These are phyloP conservation scores for Fabriciana adippe DNA, from an alignment of 2,888 invertebrate genomes.

Conservation along the genomic window DNA sequence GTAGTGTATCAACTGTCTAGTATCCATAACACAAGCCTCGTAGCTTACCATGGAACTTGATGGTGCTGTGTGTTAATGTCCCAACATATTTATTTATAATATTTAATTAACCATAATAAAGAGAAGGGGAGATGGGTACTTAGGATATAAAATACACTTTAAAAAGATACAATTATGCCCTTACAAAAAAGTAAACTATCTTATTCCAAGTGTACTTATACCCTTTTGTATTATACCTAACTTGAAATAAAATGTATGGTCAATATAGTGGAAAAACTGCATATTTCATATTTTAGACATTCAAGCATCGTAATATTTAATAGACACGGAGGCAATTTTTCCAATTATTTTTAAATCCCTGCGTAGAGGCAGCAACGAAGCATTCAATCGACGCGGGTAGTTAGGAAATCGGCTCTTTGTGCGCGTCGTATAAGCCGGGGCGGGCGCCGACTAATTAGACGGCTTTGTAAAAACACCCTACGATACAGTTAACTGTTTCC, in stretches of 20 bases:
- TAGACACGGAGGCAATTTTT: slow-evolving; percentile 13
- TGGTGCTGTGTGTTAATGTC: no score
- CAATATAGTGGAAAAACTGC: background rate
- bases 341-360: slow-evolving; percentile 30
- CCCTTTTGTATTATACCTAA: background rate
- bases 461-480: slow-evolving; percentile 50
- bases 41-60: no score
- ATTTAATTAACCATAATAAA: no score
- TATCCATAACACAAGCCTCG: no score
- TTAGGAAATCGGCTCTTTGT: slow-evolving; percentile 55
- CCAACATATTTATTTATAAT: no score
- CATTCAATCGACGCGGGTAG: slow-evolving; percentile 47
- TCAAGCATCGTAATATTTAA: slow-evolving; percentile 4
- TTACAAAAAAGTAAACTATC: no score
- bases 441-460: slow-evolving; percentile 55
- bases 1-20: no score
- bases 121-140: no score
- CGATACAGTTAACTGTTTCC: slow-evolving; percentile 40
- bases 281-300: background rate
- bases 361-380: slow-evolving; percentile 37
- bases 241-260: background rate
- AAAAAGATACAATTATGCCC: no score
- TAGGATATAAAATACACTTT: no score
- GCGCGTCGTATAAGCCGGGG: slow-evolving; percentile 37
- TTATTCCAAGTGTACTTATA: no score